A percentile compares a stretch with the other conserved stretches of the same genome.
These are phyloP conservation scores for Phycodurus eques DNA, from an alignment of 2,113 vertebrate species.

Conservation along the genomic window DNA sequence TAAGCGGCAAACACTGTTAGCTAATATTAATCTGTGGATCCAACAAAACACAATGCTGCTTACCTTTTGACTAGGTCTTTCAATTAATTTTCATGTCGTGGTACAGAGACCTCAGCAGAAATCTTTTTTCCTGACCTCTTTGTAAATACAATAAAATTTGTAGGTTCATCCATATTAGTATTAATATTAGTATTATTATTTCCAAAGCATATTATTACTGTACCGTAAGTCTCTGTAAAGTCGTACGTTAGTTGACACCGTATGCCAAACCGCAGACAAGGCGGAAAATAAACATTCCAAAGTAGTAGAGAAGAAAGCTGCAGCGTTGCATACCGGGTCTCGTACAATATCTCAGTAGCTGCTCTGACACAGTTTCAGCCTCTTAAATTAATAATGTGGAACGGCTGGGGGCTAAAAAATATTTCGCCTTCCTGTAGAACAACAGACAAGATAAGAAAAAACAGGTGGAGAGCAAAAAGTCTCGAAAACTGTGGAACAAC, in stretches of 20 bases:
- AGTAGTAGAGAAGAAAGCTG: background rate
- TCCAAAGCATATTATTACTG: background rate
- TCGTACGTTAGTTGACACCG: slow-evolving; percentile 10
- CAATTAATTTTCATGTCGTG: no score
- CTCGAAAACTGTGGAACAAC: background rate
- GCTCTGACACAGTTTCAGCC: slow-evolving; percentile 53
- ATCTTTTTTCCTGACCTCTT: no score
- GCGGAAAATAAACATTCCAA: slow-evolving; percentile 6
- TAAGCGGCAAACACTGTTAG: no score
- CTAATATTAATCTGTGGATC: no score
- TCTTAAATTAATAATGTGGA: slow-evolving; percentile 59
- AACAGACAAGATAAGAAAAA: background rate
- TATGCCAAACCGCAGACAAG: slow-evolving; percentile 3
- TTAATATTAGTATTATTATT: background rate
- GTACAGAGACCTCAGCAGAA: no score
- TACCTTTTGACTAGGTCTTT: no score
- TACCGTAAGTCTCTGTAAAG: slow-evolving; percentile 7
- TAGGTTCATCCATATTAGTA: background rate
- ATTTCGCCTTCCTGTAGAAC: slow-evolving; percentile 26
- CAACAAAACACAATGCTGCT: no score
- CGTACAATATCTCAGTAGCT: slow-evolving; percentile 16
- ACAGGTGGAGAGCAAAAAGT: background rate
- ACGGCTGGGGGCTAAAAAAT: slow-evolving; percentile 35
- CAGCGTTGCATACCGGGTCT: slow-evolving; percentile 6
- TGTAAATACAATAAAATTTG: no score